phyloP scores from a whole-genome alignment of 1,140 invertebrate species.

The Papilio polyxenes region DNA sequence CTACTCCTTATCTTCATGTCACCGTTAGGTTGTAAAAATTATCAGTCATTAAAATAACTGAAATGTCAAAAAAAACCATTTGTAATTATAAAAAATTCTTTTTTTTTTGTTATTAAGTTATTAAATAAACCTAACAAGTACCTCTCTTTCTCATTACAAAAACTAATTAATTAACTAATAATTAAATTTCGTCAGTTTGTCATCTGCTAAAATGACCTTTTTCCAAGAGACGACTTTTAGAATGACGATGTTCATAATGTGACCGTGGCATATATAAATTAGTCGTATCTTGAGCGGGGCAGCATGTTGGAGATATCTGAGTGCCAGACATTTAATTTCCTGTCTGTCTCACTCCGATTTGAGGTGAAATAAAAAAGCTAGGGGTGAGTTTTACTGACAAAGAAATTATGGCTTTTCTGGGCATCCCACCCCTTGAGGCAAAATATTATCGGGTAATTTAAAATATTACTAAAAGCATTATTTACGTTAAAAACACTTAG shows the following conservation, averaged over 20 bases:
- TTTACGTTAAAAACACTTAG: background rate
- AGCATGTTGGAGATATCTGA: conserved; percentile 18
- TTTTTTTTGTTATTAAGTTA: no score
- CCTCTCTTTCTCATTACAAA: no score
- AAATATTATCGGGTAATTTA: background rate
- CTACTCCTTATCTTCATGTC: background rate
- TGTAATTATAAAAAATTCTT: background rate
- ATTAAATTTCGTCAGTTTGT: background rate
- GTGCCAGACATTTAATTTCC: conserved; percentile 22
- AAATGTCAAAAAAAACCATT: background rate
- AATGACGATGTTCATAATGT: background rate
- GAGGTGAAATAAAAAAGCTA: background rate
- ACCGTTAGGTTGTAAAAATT: background rate
- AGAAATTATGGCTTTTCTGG: background rate
- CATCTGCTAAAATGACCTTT: background rate
- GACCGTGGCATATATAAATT: conserved; percentile 19
- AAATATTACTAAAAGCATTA: background rate
- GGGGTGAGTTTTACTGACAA: conserved; percentile 7
- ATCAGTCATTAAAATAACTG: background rate
- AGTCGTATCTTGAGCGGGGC: conserved; percentile 16
- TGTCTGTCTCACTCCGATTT: conserved; percentile 17
- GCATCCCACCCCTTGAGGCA: background rate
- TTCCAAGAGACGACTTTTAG: background rate
- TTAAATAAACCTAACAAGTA: no score
- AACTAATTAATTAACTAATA: background rate